Percentiles rank a stretch among this genome's conserved stretches.
Conservation (phyloP, 2,888 invertebrate species). For the Teleogryllus oceanicus region DNA sequence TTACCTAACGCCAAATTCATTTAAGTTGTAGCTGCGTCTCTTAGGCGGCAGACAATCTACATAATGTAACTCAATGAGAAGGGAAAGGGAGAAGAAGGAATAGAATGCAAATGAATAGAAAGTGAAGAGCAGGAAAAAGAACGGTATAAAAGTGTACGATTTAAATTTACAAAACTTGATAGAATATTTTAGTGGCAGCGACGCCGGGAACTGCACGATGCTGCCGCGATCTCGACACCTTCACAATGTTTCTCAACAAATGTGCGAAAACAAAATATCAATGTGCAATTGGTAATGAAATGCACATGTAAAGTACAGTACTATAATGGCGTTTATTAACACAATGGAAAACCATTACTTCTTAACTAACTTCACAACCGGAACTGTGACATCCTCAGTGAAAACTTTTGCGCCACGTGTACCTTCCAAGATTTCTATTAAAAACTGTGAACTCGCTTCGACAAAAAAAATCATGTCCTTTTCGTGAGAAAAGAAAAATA, state of each 20-base stretch:
- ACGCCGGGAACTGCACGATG: neutral
- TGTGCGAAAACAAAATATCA: neutral
- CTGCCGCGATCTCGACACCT: neutral
- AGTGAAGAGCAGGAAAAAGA: constrained; percentile 18
- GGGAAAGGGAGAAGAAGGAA: neutral
- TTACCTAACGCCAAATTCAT: constrained; percentile 6
- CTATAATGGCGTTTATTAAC: neutral
- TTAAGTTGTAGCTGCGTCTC: constrained; percentile 18
- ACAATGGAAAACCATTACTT: neutral
- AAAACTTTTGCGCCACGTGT: too few species aligned
- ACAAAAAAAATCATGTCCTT: too few species aligned
- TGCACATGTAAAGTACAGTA: neutral
- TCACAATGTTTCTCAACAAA: neutral
- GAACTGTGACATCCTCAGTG: too few species aligned
- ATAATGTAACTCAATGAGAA: constrained; percentile 18
- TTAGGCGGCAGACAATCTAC: constrained; percentile 18
- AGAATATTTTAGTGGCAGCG: neutral
- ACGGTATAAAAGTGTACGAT: constrained; percentile 18
- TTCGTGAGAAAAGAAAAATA: neutral
- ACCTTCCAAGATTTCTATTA: too few species aligned
- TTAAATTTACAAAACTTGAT: constrained; percentile 18
- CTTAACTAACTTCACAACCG: neutral
- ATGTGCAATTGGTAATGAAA: neutral
- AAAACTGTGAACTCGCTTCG: too few species aligned
- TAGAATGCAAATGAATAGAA: constrained; percentile 1